Base-by-base conservation (phyloP, 2,888 invertebrate species). In the Tolmerus cingulatus region DNA sequence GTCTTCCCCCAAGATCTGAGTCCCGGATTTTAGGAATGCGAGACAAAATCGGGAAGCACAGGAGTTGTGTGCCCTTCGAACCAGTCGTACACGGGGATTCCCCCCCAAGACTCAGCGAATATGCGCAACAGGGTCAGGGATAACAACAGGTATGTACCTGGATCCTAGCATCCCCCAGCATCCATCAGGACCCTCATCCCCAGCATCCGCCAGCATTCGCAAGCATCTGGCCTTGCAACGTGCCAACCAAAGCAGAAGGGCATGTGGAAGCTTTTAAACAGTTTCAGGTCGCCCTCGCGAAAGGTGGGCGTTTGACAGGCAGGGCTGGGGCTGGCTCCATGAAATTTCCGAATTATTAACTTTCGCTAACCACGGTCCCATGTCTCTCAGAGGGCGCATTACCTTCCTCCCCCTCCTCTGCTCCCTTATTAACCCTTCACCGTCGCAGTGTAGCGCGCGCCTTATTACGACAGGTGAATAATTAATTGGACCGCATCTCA, bases 101-200 rank as follows among this genome's bases (percentile, higher is more conserved):
- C 55, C n/a, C 23, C 19, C 12, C 3, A 27, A 66, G 19, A 12
- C 46, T 74, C 74, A 85, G 74, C 46, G 85, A 85, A 85, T 85
- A 85, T 85, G 85, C 85, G 85, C 85, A 85, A 85, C 85, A 85
- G 85, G 85, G 85, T 85, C 85, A 85, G 74, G 74, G 85, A 85
- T 40, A 74, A 85, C 85, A 85, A 85, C 85, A 85, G 85, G 85
- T 85, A 85, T 57, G 66, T 82, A 82, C 57, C 66, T 82, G 57
- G n/a, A 79, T 51, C 51, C 16, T 3, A 66, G 9, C 66, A 66
- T 23, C 34, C 66, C 16, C n/a, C 57, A 82, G 55, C 51, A 81
- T 82, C 57, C 51, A 27, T n/a, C 43, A 82, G 57, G 14, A 57
- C 57, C 57, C 30, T 3, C 30, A 30, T 30, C 27, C 23, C 34